Percentiles rank a stretch among this genome's conserved stretches.
These are phyloP conservation scores for Umimayanthus kanabou DNA, from an alignment of 92 coral and sea anemone species.

Conservation along the genomic window DNA sequence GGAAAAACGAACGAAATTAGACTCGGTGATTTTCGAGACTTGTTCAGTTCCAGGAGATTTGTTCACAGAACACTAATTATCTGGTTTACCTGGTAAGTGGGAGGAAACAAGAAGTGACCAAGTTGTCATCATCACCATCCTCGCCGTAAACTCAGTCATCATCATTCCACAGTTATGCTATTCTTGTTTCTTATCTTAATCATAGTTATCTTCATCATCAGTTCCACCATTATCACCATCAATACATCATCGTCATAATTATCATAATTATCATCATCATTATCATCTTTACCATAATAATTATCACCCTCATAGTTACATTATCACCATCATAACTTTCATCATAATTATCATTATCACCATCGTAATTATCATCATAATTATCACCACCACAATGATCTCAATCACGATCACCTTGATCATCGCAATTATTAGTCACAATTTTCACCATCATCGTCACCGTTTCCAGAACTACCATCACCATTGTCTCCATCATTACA, in stretches of 20 bases:
- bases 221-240: neutral
- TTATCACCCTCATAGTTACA: neutral
- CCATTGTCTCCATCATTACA: neutral
- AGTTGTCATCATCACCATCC: no score
- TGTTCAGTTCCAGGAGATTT: slow-evolving; percentile 61
- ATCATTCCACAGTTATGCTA: no score
- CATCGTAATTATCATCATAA: neutral
- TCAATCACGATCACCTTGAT: neutral
- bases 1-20: slow-evolving; percentile 3
- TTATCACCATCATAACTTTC: neutral
- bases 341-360: neutral
- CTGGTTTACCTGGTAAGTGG: slow-evolving; percentile 76
- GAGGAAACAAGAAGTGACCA: neutral
- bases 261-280: neutral
- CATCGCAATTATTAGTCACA: neutral
- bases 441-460: neutral
- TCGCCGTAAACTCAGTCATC: no score
- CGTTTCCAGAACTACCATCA: neutral
- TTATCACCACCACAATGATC: neutral
- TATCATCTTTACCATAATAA: neutral
- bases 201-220: neutral
- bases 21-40: slow-evolving; percentile 63
- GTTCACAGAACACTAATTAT: slow-evolving; percentile 51
- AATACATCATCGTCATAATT: no score
- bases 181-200: neutral